Evolutionary conservation across 1,140 invertebrate species (phyloP), one percentile per base, ranked within the genome.

Genomic region (Hylyphantes graminicola): DNA sequence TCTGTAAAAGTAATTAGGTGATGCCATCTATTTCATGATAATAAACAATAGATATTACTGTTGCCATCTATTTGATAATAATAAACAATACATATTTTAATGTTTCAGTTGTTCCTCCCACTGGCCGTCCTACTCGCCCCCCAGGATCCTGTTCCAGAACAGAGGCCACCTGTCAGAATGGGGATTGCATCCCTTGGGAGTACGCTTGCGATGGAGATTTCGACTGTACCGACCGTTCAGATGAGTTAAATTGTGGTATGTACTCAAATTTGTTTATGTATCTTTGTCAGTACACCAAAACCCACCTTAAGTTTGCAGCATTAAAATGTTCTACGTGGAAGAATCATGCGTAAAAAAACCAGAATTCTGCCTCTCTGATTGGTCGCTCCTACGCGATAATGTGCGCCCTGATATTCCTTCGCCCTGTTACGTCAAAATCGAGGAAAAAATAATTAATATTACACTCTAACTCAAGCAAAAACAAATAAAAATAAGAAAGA

Each of bases 91-190:
- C n/a, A n/a, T 59, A 13, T 19, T 70, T 8, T 19, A 70, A 70
- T 70, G 15, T 86, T 86, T 15, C 65, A 90, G 89, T 87, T 87
- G 85, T 87, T 77, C 86, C 86, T 48, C 88, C 88, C 54, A 88
- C 89, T 21, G 87, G 87, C 21, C 87, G 87, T 13, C 90, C 92
- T 51, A 90, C 92, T 84, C 84, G 63, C n/a, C 68, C 85, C 19
- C 81, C 83, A 77, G 89, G 89, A 88, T 89, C 92, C 9, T 98
- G 97, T 88, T 91, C 90, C 78, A 89, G 92, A 17, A 91, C 95
- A 86, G 93, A 99, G 90, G 96, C 96, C 0, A 97, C 95, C 0
- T 99, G 97, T 88, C 93, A 92, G 57, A 97, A 96, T 89, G 95
- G 96, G 59, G 93, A 97, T 85, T 99, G 97, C 89, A 97, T 99